Conservation (phyloP, 2,113 vertebrate species). For the Limanda limanda region DNA sequence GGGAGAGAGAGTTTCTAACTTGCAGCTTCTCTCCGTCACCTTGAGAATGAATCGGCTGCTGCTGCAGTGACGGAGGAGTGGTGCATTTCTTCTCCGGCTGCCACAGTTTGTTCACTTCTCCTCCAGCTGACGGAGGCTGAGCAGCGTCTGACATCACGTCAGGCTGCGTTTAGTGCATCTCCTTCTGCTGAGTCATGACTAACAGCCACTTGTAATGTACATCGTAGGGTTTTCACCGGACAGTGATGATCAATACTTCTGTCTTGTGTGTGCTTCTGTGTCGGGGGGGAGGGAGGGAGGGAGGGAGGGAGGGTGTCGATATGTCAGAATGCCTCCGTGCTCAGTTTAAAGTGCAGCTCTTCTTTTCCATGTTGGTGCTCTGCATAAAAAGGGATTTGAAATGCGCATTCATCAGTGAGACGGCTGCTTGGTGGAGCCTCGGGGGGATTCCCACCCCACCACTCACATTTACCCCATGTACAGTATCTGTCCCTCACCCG, state of each 20-base stretch:
- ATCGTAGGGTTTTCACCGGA: constrained; percentile 15
- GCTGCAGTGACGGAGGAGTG: neutral
- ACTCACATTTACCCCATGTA: constrained; percentile 19
- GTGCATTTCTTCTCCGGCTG: neutral
- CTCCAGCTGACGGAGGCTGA: neutral
- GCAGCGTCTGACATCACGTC: constrained; percentile 25
- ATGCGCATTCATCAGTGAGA: constrained; percentile 72
- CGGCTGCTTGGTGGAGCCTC: neutral
- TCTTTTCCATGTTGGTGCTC: constrained; percentile 15
- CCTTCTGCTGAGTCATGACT: constrained; percentile 60
- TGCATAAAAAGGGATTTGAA: constrained; percentile 71
- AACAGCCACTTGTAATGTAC: rapidly evolving
- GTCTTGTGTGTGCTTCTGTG: constrained; percentile 16
- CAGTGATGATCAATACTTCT: constrained; percentile 8
- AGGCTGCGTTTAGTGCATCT: neutral
- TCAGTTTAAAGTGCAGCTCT: constrained; percentile 28
- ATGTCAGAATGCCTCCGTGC: constrained; percentile 8
- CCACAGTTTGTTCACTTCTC: neutral
- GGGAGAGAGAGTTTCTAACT: neutral
- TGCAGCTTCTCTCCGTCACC: neutral
- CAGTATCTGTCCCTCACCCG: neutral
- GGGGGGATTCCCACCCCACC: neutral
- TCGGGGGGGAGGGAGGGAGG: neutral
- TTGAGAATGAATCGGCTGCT: constrained; percentile 18
- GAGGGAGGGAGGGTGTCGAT: neutral